A percentile compares a stretch with the other conserved stretches of the same genome.
phyloP scores from a whole-genome alignment of 2,797 vertebrate genomes.

The Muscicapa comitata region DNA sequence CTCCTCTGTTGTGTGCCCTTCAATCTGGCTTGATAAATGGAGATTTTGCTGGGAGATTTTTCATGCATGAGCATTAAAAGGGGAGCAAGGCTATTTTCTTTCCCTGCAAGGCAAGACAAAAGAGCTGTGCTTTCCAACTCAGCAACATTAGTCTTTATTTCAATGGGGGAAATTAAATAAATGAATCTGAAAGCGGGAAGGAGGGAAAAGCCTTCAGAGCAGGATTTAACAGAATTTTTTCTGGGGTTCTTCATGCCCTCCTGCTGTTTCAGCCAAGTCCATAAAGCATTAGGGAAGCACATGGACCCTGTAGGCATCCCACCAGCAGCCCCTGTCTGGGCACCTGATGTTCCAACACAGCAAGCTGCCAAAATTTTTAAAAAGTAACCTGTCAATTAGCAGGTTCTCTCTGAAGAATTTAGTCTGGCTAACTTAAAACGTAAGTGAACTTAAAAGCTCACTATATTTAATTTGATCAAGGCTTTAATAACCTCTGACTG shows the following conservation, averaged over 20 bases:
- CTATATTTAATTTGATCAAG: background rate
- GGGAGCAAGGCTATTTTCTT: conserved; percentile 38
- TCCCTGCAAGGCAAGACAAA: background rate
- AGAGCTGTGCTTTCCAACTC: background rate
- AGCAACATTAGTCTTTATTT: background rate
- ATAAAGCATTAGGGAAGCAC: background rate
- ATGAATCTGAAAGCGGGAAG: background rate
- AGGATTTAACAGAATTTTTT: background rate
- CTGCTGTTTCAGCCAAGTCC: background rate
- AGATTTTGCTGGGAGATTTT: background rate
- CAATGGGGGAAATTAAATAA: conserved; percentile 2
- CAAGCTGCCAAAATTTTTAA: background rate
- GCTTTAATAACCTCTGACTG: background rate
- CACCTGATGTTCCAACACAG: background rate
- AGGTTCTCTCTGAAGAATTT: background rate
- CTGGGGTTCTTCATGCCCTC: background rate
- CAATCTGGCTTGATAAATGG: conserved; percentile 24
- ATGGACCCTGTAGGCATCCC: background rate
- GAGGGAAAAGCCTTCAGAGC: background rate
- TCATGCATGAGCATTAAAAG: conserved; percentile 17
- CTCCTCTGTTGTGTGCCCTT: background rate
- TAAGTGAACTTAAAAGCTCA: background rate
- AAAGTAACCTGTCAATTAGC: background rate
- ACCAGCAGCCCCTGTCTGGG: background rate
- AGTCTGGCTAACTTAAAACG: background rate